Evolutionary conservation across 2,888 invertebrate species (phyloP).

Genomic region (Drosophila kambysellisi): DNA sequence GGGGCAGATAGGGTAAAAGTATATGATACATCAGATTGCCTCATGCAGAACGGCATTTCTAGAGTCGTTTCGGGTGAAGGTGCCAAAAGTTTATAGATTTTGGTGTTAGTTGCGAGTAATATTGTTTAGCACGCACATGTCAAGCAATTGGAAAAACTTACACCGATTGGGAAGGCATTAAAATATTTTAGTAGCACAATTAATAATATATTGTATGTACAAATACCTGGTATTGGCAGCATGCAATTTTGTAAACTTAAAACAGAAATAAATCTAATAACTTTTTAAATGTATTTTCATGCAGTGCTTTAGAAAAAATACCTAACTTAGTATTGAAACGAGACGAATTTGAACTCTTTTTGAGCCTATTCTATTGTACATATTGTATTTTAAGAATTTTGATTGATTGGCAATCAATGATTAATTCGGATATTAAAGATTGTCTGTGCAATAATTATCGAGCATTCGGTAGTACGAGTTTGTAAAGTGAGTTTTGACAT

Average conservation of each 20-base stretch:
- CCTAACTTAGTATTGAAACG: constrained; percentile 5
- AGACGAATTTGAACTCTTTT: not conserved
- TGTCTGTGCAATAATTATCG: constrained; percentile 32
- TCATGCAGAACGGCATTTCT: constrained; percentile 70
- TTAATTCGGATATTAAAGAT: not conserved
- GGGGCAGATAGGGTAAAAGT: constrained; percentile 35
- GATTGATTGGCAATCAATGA: not conserved
- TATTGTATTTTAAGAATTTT: not conserved
- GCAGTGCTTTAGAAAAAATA: constrained; percentile 37
- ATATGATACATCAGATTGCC: constrained; percentile 51
- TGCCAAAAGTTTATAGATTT: constrained; percentile 35
- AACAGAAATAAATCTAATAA: constrained; percentile 5
- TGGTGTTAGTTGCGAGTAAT: constrained; percentile 54
- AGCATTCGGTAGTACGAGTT: not conserved
- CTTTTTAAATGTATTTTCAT: constrained; percentile 29
- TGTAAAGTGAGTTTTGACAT: constrained; percentile 23
- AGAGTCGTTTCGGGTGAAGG: constrained; percentile 59
- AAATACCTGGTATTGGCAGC: constrained; percentile 40
- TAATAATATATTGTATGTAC: constrained; percentile 15
- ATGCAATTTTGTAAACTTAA: constrained; percentile 41
- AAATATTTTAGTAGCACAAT: not conserved
- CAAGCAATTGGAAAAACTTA: constrained; percentile 82
- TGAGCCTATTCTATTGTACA: not conserved
- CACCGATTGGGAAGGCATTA: constrained; percentile 35
- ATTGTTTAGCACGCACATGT: constrained; percentile 80